These are phyloP conservation scores for Laticauda laticaudata DNA, from an alignment of 2,113 vertebrate species.

Conservation along the genomic window DNA sequence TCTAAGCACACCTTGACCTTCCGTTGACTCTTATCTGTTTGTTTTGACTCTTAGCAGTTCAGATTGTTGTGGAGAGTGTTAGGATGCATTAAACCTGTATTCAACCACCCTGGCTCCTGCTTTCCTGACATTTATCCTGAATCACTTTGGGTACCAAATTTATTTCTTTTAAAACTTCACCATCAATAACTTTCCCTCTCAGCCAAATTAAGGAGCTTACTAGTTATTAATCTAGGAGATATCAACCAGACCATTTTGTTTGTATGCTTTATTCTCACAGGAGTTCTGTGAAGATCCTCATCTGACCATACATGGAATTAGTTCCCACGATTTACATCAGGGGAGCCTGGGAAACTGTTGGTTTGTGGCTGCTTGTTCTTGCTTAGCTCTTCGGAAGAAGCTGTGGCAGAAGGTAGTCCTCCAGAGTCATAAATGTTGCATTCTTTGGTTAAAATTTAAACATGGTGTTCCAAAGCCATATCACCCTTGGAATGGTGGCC, in stretches of 20 bases:
- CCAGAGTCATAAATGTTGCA: not conserved
- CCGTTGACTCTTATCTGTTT: not conserved
- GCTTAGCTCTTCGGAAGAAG: conserved; percentile 79
- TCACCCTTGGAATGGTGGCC: not conserved
- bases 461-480: not conserved
- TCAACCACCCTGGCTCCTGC: not conserved
- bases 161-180: not conserved
- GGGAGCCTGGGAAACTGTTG: conserved; percentile 89
- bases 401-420: conserved; percentile 84
- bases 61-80: not conserved
- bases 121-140: not conserved
- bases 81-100: not conserved
- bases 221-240: not conserved
- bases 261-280: conserved; percentile 63
- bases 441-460: not conserved
- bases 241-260: not conserved
- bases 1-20: not conserved
- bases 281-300: conserved; percentile 80
- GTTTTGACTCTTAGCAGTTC: not conserved
- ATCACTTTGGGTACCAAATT: not conserved
- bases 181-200: not conserved
- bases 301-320: conserved; percentile 87
- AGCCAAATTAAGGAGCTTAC: not conserved
- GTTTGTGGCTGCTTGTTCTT: conserved; percentile 90
- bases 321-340: conserved; percentile 87